These are phyloP conservation scores for Dasyprocta punctata DNA, from an alignment of 2,113 vertebrate species.

Conservation along the genomic window DNA sequence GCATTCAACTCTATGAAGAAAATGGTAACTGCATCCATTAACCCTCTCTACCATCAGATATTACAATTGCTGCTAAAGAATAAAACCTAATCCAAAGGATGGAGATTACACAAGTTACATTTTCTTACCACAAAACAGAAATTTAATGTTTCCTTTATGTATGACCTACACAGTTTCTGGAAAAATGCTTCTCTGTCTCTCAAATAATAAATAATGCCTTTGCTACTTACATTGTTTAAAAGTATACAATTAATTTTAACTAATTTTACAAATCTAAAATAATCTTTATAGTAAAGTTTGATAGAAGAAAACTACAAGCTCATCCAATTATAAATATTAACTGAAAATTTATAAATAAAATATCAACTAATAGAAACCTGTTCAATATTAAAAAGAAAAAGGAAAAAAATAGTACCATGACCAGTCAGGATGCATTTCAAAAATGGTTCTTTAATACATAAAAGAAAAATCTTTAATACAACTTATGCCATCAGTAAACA, in stretches of 20 bases:
- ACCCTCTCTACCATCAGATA: background rate
- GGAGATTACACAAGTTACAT: background rate
- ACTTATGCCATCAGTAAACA: background rate
- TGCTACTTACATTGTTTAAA: background rate
- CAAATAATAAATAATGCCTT: background rate
- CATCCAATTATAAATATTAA: background rate
- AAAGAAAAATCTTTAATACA: background rate
- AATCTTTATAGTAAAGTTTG: background rate
- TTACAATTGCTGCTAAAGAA: background rate
- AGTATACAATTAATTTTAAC: background rate
- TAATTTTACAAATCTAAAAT: slow-evolving; percentile 12
- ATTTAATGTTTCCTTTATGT: background rate
- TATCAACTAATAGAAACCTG: background rate
- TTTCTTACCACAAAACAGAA: background rate
- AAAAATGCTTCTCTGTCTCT: background rate
- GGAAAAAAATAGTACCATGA: background rate
- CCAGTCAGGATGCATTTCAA: background rate
- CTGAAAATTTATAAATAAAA: background rate
- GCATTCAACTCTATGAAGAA: background rate
- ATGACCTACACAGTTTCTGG: background rate
- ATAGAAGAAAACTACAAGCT: background rate
- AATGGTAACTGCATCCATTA: background rate
- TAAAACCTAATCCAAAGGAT: background rate
- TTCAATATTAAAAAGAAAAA: background rate
- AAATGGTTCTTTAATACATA: background rate